Conservation (phyloP, 2,888 invertebrate genomes). For the Drosophila longiperda region DNA sequence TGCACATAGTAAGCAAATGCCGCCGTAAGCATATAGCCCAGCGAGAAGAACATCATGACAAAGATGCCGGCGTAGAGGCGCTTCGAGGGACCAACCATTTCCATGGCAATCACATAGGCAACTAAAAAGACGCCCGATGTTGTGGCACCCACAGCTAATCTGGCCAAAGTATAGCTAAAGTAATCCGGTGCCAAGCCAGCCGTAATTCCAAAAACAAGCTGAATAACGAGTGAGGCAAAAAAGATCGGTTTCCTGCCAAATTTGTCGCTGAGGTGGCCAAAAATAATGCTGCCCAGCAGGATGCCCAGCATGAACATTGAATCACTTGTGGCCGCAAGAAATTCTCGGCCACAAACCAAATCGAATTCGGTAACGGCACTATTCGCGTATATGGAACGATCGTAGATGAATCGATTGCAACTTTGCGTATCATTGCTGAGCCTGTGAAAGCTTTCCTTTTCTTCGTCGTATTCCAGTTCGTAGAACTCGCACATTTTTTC, state of each 20-base stretch:
- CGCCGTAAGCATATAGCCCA: constrained; percentile 89
- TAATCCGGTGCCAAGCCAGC: constrained; percentile 89
- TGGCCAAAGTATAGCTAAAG: constrained; percentile 88
- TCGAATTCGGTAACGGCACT: constrained; percentile 90
- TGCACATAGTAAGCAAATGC: constrained; percentile 88
- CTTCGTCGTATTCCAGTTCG: constrained; percentile 84
- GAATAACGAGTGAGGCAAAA: constrained; percentile 89
- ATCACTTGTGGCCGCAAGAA: constrained; percentile 88
- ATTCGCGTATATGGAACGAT: constrained; percentile 87
- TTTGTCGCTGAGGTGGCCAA: constrained; percentile 90
- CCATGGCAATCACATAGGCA: constrained; percentile 91
- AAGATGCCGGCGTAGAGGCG: constrained; percentile 90
- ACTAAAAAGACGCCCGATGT: constrained; percentile 92
- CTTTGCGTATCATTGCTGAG: constrained; percentile 70
- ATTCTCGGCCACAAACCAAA: constrained; percentile 88
- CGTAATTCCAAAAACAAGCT: constrained; percentile 88
- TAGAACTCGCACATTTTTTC: constrained; percentile 86
- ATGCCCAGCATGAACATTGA: constrained; percentile 89
- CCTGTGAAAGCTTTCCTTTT: constrained; percentile 68
- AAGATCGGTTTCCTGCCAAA: constrained; percentile 90
- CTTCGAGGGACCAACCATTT: constrained; percentile 90
- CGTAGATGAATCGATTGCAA: constrained; percentile 88
- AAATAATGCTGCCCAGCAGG: constrained; percentile 89
- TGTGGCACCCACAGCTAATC: constrained; percentile 89
- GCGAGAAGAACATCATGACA: constrained; percentile 90